phyloP scores from a whole-genome alignment of 2,113 vertebrate genomes.

The Vombatus ursinus region DNA sequence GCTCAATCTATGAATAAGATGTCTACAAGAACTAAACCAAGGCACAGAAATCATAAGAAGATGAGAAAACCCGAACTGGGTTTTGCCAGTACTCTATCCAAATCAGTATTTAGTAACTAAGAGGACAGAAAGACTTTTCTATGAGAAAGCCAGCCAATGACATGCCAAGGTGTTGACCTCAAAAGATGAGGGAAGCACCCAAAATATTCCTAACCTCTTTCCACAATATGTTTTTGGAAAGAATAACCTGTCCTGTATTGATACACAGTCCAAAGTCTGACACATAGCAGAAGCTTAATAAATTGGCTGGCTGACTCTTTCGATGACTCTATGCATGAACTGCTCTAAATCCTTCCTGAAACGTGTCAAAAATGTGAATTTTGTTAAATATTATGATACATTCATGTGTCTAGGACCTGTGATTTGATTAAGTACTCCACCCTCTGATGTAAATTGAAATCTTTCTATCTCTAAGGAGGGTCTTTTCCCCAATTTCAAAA shows the following conservation, averaged over 20 bases:
- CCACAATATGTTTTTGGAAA: neutral
- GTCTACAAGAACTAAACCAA: neutral
- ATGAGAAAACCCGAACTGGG: neutral
- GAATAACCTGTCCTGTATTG: neutral
- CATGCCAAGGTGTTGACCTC: neutral
- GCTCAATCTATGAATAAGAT: slow-evolving; percentile 33
- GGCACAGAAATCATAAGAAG: neutral
- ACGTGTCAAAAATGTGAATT: neutral
- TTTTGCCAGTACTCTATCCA: neutral
- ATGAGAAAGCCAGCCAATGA: neutral
- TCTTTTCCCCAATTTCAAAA: neutral
- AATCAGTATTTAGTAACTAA: neutral
- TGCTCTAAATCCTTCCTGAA: neutral
- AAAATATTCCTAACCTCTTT: neutral
- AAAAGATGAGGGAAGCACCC: neutral
- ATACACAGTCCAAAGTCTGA: neutral
- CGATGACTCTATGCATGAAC: neutral
- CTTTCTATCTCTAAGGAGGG: neutral
- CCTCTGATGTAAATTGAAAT: neutral
- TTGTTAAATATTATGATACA: neutral
- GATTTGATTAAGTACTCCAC: neutral
- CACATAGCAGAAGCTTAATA: neutral
- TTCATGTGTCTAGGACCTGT: neutral
- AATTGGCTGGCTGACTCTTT: neutral
- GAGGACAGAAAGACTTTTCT: neutral